Base-by-base conservation (phyloP, 1,140 invertebrate species). In the Drosophila persimilis region DNA sequence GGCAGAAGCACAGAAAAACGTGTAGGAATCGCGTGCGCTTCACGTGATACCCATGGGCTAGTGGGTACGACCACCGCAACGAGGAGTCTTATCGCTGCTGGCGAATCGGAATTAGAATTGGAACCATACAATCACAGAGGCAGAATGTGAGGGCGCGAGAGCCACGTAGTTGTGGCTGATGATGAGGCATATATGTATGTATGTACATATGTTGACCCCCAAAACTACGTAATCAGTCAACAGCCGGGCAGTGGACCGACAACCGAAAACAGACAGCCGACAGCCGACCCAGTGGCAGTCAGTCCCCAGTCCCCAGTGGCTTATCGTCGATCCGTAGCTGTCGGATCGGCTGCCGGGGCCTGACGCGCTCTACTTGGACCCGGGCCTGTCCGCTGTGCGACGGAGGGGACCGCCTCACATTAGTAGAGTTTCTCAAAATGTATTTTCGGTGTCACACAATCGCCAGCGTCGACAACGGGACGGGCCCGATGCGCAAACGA, bases 11-110 rank as follows among this genome's bases (percentile, higher is more conserved):
- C 24, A 26, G 11, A 54, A 54, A 59, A 46, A 43, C 35, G 48
- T 41, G 15, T 41, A 8, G 11, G n/a, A 55, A 47, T 73, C 74
- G 74, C 59, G 74, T 77, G 74, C 46, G 50, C 43, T 77, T 77
- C 64, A 77, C 74, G 74, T 77, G 70, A 73, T 77, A 43, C 50
- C 3, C 13, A 43, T 31, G 8, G 31, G 31, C 24, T 26, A 26
- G 31, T 6, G 35, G 22, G 35, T 24, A n/a, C 31, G 15, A 24
- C 53, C 13, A 55, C 53, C 35, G 26, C 15, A 55, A 31, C 31
- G 51, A 39, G 35, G 11, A 2, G 31, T 53, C 51, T 53, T 53
- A 53, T 53, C 51, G 17, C 22, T 39, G 35, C 3, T 39, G 35
- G 35, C 35, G 35, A 39, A 39, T 39, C 35, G 11, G 11, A 39